Evolutionary conservation across 1,140 invertebrate species (phyloP), one percentile per base, ranked within the genome.

Genomic region (Sinella curviseta): DNA sequence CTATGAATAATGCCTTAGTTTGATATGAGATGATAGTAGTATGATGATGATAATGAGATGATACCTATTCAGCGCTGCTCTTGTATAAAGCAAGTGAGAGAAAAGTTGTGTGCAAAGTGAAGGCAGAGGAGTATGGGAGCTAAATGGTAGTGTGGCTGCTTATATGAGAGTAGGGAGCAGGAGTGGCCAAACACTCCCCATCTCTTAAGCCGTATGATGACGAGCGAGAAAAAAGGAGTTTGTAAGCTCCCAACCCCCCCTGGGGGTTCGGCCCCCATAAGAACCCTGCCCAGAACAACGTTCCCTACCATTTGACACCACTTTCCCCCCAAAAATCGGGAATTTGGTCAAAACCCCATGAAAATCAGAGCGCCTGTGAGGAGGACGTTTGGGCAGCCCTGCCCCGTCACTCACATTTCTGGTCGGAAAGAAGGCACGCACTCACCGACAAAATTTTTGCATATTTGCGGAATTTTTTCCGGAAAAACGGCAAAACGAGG

Each of bases 301-400:
- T 60, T 8, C 24, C 14, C 12, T n/a, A 24, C 14, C 55, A 3
- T n/a, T 24, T 60, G 8, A 60, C 14, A 4, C n/a, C 55, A 14
- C 14, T 26, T 60, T 60, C 24, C 14, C 55, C 8, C 8, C 55
- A 17, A 17, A 3, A n/a, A 60, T 4, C 12, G 24, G 24, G 3
- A 26, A 60, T 24, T 70, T 70, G 65, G 65, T 24, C 31, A 1
- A 33, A 70, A 70, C 4, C n/a, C 31, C 8, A 30, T 31, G n/a
- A 31, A 30, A 30, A 17, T 12, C n/a, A 12, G 12, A 1, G 30
- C 30, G 26, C 30, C 3, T 12, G 65, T 31, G 8, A 2, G 3
- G 65, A 30, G 2, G 65, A n/a, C n/a, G 65, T 70, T 70, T 70
- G 65, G 26, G 12, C 65, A 70, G 8, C 65, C 65, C 65, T 70